Evolutionary conservation across 2,113 vertebrate species (phyloP).

Genomic region (Sisor rabdophorus): DNA sequence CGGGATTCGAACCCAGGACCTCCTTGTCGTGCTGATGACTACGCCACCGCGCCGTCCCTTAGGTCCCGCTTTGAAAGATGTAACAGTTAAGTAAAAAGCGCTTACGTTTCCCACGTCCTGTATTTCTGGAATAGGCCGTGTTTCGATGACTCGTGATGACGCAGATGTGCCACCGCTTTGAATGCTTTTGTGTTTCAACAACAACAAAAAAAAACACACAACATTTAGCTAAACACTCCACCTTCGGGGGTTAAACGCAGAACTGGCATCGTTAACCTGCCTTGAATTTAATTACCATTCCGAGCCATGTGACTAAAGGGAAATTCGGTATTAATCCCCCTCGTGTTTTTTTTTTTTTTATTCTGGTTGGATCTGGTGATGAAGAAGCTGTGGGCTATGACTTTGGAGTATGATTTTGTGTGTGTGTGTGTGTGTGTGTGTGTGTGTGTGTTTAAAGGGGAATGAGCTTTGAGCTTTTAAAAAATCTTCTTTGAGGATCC

Average conservation of each 20-base stretch:
- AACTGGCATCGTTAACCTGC: background rate
- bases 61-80: no score
- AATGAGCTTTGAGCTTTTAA: conserved; percentile 15
- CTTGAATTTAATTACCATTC: background rate
- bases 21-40: no score
- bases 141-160: background rate
- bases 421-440: background rate
- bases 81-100: background rate
- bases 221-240: background rate
- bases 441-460: background rate
- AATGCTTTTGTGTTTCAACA: background rate
- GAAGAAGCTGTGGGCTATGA: conserved; percentile 13
- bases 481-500: conserved; percentile 1
- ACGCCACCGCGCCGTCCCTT: no score
- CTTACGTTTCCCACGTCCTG: background rate
- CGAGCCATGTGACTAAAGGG: background rate
- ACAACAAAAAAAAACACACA: no score
- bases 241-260: background rate
- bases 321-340: conserved; percentile 1
- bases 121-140: background rate
- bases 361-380: conserved; percentile 2
- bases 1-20: no score
- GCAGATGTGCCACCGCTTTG: background rate
- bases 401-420: conserved; percentile 3
- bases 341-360: conserved; percentile 6